Conservation (phyloP, 2,113 vertebrate species). For the Cephalopterus ornatus region DNA sequence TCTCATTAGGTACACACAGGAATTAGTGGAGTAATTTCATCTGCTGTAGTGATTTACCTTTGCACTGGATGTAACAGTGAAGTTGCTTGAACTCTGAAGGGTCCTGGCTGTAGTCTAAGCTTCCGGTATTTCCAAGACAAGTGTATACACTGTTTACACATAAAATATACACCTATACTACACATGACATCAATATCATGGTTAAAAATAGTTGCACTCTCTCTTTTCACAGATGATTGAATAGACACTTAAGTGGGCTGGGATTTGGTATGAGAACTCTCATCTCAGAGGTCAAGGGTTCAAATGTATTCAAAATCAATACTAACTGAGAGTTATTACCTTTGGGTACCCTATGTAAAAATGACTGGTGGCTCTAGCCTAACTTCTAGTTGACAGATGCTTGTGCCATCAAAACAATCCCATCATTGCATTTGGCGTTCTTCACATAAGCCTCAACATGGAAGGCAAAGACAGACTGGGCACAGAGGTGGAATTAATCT, state of each 20-base stretch:
- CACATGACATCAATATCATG: not conserved
- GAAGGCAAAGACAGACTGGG: conserved; percentile 14
- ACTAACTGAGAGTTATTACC: conserved; percentile 1
- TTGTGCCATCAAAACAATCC: conserved; percentile 20
- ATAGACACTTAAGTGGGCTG: not conserved
- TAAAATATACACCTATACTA: not conserved
- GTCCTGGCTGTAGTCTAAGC: not conserved
- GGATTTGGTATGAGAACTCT: not conserved
- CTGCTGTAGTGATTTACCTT: not conserved
- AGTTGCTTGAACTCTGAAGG: not conserved
- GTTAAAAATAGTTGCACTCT: not conserved
- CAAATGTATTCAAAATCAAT: conserved; percentile 28
- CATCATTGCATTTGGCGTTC: conserved; percentile 19
- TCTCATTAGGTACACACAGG: not conserved
- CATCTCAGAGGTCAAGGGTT: not conserved
- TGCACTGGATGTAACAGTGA: not conserved
- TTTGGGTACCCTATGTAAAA: conserved; percentile 13
- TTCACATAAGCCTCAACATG: not conserved
- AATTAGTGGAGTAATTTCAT: not conserved
- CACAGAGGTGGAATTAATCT: conserved; percentile 48
- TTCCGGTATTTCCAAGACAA: not conserved
- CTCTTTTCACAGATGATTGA: not conserved
- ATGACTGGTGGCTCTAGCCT: not conserved
- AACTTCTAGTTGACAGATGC: conserved; percentile 33
- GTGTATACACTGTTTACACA: not conserved